Conservation (phyloP, 2,113 vertebrate species). For the Phocoena phocoena region DNA sequence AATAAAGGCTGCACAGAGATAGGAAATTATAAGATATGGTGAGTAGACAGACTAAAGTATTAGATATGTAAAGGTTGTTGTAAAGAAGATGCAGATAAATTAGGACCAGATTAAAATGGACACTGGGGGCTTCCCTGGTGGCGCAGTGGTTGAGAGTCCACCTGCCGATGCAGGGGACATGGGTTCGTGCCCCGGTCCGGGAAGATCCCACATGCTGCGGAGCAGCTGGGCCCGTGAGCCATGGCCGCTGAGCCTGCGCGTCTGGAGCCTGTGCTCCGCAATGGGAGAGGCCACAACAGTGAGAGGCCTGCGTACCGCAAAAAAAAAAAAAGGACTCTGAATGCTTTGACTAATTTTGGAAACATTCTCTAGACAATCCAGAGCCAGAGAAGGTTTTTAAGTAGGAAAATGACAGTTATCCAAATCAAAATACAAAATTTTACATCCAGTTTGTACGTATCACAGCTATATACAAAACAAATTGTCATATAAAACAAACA, state of each 20-base stretch:
- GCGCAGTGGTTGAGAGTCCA: no score
- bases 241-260: no score
- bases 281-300: no score
- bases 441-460: neutral
- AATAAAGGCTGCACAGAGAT: neutral
- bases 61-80: neutral
- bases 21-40: neutral
- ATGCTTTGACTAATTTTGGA: neutral
- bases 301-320: fast-evolving
- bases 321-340: neutral
- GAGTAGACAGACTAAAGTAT: neutral
- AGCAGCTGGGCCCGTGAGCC: no score
- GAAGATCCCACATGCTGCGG: no score
- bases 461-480: neutral
- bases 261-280: no score
- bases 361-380: neutral
- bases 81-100: neutral
- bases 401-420: neutral
- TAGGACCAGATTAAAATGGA: neutral
- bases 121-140: no score
- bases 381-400: slow-evolving; percentile 15
- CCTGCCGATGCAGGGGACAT: no score
- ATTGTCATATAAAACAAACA: neutral
- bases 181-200: no score
- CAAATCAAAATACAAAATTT: neutral